These are phyloP conservation scores for Ochropacha duplaris DNA, from an alignment of 2,888 invertebrate species.

Conservation along the genomic window DNA sequence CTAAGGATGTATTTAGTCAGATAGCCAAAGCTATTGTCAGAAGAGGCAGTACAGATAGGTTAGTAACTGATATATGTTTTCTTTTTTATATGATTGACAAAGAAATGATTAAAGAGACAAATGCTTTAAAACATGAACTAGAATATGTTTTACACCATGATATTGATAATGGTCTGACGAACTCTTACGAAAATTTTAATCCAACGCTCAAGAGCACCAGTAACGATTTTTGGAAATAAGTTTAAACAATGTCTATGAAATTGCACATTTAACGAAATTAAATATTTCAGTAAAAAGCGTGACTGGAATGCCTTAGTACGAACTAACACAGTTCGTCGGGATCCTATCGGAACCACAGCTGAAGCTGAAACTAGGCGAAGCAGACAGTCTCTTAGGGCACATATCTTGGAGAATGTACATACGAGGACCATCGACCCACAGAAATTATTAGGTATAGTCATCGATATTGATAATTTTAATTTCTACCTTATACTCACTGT, in stretches of 20 bases:
- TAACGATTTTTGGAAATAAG: background rate
- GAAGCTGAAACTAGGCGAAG: conserved; percentile 85
- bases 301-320: conserved; percentile 94
- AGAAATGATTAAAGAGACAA: no score
- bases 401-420: conserved; percentile 86
- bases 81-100: no score
- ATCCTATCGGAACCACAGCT: conserved; percentile 91
- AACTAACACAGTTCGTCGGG: conserved; percentile 85
- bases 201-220: no score
- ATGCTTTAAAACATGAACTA: no score
- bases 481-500: no score
- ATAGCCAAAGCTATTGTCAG: conserved; percentile 91
- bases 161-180: no score
- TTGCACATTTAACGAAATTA: background rate
- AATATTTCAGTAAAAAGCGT: conserved; percentile 80
- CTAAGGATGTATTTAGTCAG: conserved; percentile 91
- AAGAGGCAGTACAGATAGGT: conserved; percentile 73
- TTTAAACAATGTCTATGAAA: background rate
- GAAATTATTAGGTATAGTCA: conserved; percentile 84
- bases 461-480: no score
- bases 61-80: background rate
- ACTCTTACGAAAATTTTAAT: no score
- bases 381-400: conserved; percentile 87
- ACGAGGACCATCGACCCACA: conserved; percentile 88
- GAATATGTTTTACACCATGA: no score